Evolutionary conservation across 1,140 invertebrate species (phyloP).

Genomic region (Antheraea pernyi): DNA sequence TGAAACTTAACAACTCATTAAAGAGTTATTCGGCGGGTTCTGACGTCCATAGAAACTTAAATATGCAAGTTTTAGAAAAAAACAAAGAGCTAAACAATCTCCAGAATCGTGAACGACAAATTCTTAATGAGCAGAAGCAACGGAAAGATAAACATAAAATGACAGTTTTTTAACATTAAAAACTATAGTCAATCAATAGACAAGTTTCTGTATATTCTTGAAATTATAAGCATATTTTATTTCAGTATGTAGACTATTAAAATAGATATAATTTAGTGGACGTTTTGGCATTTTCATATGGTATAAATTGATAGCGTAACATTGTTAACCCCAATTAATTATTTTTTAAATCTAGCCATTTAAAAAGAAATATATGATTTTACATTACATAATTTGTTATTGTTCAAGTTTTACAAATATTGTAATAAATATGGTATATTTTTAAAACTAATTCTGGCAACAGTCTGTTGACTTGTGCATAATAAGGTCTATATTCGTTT

Average conservation of each 20-base stretch:
- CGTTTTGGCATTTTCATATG: no score
- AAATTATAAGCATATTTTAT: background rate
- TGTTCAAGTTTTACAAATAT: no score
- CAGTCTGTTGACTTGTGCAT: no score
- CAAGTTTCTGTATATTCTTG: background rate
- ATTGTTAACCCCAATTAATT: no score
- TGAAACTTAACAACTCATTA: conserved; percentile 83
- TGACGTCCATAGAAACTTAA: conserved; percentile 80
- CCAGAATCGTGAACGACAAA: conserved; percentile 81
- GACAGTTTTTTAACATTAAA: conserved; percentile 60
- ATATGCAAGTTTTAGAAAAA: conserved; percentile 80
- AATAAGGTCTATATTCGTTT: no score
- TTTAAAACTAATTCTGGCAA: no score
- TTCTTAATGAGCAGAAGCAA: conserved; percentile 84
- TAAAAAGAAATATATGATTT: no score
- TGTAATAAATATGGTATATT: no score
- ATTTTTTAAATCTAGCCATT: no score
- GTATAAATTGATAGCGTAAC: no score
- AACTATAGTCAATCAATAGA: background rate
- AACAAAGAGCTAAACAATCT: conserved; percentile 82
- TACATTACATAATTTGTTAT: no score
- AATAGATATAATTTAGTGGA: no score
- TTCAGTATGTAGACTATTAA: background rate
- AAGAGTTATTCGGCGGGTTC: conserved; percentile 80
- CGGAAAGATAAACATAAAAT: conserved; percentile 81